phyloP scores from a whole-genome alignment of 2,113 vertebrate genomes.

The Carollia perspicillata region DNA sequence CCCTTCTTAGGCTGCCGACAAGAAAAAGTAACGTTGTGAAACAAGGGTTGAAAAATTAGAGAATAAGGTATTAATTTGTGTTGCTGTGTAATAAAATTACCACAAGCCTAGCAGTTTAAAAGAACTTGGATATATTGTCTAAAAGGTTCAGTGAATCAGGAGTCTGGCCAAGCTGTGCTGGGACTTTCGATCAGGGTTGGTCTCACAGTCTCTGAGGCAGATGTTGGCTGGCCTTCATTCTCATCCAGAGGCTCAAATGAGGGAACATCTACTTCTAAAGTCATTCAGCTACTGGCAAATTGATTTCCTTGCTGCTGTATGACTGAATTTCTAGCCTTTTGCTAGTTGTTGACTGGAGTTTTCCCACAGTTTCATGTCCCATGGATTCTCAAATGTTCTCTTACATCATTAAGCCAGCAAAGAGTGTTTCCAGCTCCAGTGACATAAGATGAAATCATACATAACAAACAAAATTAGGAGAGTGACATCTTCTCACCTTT shows the following conservation, averaged over 20 bases:
- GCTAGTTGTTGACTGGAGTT: neutral
- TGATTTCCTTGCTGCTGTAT: neutral
- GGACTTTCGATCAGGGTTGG: neutral
- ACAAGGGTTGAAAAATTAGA: neutral
- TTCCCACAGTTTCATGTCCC: neutral
- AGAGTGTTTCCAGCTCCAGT: neutral
- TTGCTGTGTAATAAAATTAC: neutral
- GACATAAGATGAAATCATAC: neutral
- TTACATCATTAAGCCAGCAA: neutral
- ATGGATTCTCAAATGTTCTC: accelerated
- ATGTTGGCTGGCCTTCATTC: neutral
- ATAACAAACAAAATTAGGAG: neutral
- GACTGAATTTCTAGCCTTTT: neutral
- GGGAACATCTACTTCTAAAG: neutral
- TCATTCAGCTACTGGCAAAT: neutral
- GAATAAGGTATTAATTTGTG: neutral
- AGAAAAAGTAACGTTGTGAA: neutral
- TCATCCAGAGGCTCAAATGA: neutral
- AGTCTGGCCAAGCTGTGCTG: neutral
- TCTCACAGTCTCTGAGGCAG: neutral
- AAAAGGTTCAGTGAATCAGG: neutral
- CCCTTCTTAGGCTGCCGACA: neutral
- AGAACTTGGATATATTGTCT: neutral
- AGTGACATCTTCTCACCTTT: neutral
- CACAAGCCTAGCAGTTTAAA: neutral